These are phyloP conservation scores for Bombus soroeensis DNA, from an alignment of 1,140 invertebrate genomes.

Conservation along the genomic window DNA sequence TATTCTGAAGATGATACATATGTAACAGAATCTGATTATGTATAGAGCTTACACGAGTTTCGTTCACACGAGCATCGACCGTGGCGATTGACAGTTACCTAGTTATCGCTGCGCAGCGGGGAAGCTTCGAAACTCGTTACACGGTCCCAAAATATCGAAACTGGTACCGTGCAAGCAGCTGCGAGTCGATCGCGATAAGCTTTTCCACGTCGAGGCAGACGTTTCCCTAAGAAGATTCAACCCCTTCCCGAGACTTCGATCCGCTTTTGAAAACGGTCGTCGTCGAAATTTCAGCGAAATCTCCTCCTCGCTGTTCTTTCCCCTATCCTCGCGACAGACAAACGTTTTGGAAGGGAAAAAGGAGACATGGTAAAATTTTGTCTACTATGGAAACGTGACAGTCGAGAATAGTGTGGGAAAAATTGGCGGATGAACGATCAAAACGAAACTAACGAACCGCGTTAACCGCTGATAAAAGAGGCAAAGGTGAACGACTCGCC, in stretches of 20 bases:
- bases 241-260: conserved; percentile 2
- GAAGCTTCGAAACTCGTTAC: conserved; percentile 20
- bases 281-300: background rate
- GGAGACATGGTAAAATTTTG: background rate
- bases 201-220: background rate
- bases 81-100: conserved; percentile 12
- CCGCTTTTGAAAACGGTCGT: background rate
- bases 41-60: background rate
- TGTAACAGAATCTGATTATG: background rate
- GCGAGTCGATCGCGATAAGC: conserved; percentile 25
- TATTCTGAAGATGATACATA: background rate
- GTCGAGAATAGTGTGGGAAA: background rate
- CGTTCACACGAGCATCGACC: too few relatives aligned
- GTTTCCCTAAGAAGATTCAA: conserved; percentile 20
- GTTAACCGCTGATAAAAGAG: background rate
- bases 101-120: too few relatives aligned
- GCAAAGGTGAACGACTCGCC: background rate
- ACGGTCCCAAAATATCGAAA: conserved; percentile 10
- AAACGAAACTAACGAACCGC: conserved; percentile 31
- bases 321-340: too few relatives aligned
- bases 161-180: too few relatives aligned
- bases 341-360: too few relatives aligned
- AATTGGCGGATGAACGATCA: background rate
- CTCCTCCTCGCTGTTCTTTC: too few relatives aligned
- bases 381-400: background rate